Percentiles rank a stretch among this genome's conserved stretches.
Conservation (phyloP, 2,888 invertebrate genomes). For the Drosophila atripex region DNA sequence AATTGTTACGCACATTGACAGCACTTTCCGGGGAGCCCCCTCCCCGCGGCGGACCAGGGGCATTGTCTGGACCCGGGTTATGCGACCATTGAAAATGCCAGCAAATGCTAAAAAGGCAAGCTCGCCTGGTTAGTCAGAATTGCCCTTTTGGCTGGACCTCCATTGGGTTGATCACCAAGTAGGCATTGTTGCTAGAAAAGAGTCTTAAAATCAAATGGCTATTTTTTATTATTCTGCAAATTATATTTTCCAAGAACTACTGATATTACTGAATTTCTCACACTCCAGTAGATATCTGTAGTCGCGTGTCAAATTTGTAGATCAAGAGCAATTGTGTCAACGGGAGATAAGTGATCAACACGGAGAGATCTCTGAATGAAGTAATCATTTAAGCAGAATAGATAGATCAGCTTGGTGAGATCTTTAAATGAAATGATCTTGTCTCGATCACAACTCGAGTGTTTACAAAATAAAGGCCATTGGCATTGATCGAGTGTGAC, state of each 20-base stretch:
- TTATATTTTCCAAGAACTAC: not conserved
- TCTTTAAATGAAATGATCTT: constrained; percentile 36
- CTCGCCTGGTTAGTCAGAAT: constrained; percentile 38
- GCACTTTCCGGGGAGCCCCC: constrained; percentile 21
- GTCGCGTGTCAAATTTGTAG: constrained; percentile 35
- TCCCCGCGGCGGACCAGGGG: too few species aligned
- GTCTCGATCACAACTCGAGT: constrained; percentile 35
- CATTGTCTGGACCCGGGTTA: constrained; percentile 47
- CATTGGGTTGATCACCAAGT: constrained; percentile 21
- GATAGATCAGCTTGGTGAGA: constrained; percentile 9
- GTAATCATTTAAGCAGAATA: constrained; percentile 23
- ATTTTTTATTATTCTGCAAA: not conserved
- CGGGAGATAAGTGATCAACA: constrained; percentile 15
- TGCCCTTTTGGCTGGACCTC: constrained; percentile 30
- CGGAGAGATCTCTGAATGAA: not conserved
- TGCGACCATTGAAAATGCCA: constrained; percentile 45
- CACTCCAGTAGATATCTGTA: constrained; percentile 14
- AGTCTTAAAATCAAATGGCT: not conserved
- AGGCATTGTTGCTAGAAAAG: not conserved
- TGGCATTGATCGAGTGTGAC: constrained; percentile 37
- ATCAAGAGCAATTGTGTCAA: constrained; percentile 30
- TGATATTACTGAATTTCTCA: not conserved
- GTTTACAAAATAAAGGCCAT: constrained; percentile 28
- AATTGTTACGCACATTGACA: constrained; percentile 82
- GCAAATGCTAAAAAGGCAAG: constrained; percentile 36